Base-by-base conservation (phyloP, 2,797 vertebrate species). In the Argya squamiceps region DNA sequence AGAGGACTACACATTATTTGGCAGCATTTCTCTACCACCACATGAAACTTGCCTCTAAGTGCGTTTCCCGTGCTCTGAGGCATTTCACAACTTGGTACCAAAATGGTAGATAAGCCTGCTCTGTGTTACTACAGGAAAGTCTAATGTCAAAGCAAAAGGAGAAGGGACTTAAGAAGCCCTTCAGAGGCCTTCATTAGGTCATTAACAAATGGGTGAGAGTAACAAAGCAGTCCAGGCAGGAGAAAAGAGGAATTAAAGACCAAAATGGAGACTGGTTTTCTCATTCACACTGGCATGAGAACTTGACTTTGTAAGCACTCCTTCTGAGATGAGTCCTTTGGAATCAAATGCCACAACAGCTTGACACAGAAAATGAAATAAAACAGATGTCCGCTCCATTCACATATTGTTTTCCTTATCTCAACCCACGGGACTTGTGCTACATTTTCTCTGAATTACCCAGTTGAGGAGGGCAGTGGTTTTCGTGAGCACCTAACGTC, bases 221-320 rank as follows among this genome's bases (percentile, higher is more conserved):
- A 83, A 89, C 71, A 77, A 85, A 75, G 39, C 32, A 77, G 34
- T 46, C 52, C 50, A 86, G 21, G 41, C 10, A 80, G 56, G 44
- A 90, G 70, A 74, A 39, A 68, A 68, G 23, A 73, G 29, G 34
- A 89, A 92, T 39, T 71, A 37, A 91, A 81, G 58, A 27, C 44
- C 23, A 65, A 81, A 88, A 75, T 13, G 11, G 17, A 69, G 36
- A 71, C 22, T 1, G 1, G 15, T 64, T 86, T 93, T 89, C 64
- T 82, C 17, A n/a, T 26, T 82, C 30, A 32, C 36, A 39, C 20
- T 26, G 43, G 16, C 23, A 21, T 24, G 18, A 79, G n/a, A 88
- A 71, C 58, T 77, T 81, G 29, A 62, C 24, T 64, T 84, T 17
- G 34, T 41, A 88, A 89, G 50, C 19, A 11, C 11, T 52, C 10